These are phyloP conservation scores for Lota lota DNA, from an alignment of 2,113 vertebrate genomes.

Conservation along the genomic window DNA sequence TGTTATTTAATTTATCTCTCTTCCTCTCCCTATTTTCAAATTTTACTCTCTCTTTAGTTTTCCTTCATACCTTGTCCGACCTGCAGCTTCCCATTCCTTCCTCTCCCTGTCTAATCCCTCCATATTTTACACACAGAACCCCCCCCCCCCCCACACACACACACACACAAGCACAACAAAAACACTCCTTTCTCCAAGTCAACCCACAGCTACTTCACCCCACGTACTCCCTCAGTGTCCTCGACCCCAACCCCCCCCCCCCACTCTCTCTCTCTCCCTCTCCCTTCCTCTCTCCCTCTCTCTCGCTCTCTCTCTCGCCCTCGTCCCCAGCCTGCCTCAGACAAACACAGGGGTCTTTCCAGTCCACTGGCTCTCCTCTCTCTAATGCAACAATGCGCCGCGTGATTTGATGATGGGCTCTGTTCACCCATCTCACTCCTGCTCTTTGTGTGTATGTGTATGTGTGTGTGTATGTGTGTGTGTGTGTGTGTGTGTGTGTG, in stretches of 20 bases:
- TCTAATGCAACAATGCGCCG: constrained; percentile 71
- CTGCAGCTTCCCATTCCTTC: constrained; percentile 6
- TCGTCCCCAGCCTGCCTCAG: constrained; percentile 7
- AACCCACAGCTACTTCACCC: too few relatives aligned
- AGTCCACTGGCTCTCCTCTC: constrained; percentile 56
- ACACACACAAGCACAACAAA: too few relatives aligned
- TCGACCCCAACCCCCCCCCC: not conserved
- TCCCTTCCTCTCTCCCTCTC: constrained; percentile 23
- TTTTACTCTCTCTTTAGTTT: not conserved
- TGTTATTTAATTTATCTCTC: not conserved
- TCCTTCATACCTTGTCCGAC: not conserved
- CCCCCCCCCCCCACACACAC: constrained; percentile 23
- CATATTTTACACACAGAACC: constrained; percentile 4
- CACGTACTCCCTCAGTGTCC: not conserved
- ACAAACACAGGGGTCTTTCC: constrained; percentile 65
- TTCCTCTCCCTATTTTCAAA: not conserved
- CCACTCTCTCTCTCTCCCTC: constrained; percentile 21
- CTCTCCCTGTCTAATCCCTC: constrained; percentile 4
- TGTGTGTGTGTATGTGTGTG: constrained; percentile 30
- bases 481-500: constrained; percentile 15
- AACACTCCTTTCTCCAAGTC: too few relatives aligned
- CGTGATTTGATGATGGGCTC: constrained; percentile 71
- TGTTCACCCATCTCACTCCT: constrained; percentile 42
- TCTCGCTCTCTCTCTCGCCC: constrained; percentile 23
- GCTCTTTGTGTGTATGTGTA: constrained; percentile 17